Percentiles rank a stretch among this genome's conserved stretches.
These are phyloP conservation scores for Phaetusa simplex DNA, from an alignment of 2,113 vertebrate species.

Conservation along the genomic window DNA sequence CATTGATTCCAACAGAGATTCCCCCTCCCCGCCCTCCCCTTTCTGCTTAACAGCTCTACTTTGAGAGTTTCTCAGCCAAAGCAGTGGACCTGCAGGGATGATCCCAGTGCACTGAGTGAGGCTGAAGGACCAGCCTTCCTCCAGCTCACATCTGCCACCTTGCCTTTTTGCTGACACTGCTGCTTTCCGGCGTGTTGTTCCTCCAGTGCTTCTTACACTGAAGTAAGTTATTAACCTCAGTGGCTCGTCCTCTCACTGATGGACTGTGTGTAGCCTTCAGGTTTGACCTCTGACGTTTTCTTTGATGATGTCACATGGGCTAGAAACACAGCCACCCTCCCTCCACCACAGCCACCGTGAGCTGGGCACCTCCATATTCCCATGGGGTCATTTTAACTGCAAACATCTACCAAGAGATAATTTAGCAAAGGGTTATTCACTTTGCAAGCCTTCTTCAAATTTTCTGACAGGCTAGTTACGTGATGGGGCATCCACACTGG, in stretches of 20 bases:
- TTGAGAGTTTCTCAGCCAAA: not conserved
- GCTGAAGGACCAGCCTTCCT: not conserved
- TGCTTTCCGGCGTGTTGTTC: fast-evolving
- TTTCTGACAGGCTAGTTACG: not conserved
- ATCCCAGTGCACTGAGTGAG: not conserved
- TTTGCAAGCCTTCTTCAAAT: not conserved
- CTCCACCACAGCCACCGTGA: not conserved
- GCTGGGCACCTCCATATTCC: not conserved
- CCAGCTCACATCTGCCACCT: not conserved
- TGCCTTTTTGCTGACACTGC: not conserved
- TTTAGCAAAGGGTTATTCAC: not conserved
- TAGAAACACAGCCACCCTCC: fast-evolving
- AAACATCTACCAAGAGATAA: not conserved
- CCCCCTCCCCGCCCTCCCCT: not conserved
- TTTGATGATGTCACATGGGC: not conserved
- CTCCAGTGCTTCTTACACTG: not conserved
- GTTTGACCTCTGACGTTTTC: not conserved
- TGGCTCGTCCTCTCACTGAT: not conserved
- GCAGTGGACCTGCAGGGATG: not conserved
- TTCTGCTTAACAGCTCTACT: not conserved
- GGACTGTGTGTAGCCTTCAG: not conserved
- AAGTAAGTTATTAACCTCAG: not conserved
- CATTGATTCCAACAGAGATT: not conserved
- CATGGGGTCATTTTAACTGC: not conserved
- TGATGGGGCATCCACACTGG: not conserved